phyloP scores from a whole-genome alignment of 2,113 vertebrate genomes.

The Diadophis punctatus region DNA sequence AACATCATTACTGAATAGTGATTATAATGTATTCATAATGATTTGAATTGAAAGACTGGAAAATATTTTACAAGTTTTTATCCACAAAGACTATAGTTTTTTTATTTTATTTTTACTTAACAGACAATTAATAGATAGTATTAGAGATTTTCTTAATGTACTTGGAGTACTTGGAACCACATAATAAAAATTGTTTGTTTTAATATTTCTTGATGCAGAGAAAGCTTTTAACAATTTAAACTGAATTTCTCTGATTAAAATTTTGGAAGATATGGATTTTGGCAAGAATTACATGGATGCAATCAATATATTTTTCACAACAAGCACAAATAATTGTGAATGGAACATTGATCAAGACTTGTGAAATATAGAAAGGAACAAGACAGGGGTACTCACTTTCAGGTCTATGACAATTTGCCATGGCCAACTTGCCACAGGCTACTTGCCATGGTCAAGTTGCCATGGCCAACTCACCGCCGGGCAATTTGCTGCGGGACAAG shows the following conservation, averaged over 20 bases:
- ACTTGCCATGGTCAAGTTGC: no score
- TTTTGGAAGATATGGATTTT: background rate
- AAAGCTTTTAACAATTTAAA: background rate
- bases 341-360: background rate
- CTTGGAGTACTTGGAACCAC: background rate
- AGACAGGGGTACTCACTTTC: background rate
- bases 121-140: background rate
- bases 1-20: background rate
- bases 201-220: background rate
- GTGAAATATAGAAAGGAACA: background rate
- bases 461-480: no score
- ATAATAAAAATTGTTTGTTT: background rate
- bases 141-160: background rate
- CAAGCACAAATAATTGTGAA: background rate
- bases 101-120: background rate
- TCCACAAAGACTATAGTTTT: background rate
- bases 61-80: background rate
- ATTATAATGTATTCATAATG: background rate
- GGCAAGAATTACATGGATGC: background rate
- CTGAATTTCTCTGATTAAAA: background rate
- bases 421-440: background rate
- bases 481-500: no score
- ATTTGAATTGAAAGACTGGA: background rate
- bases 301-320: background rate
- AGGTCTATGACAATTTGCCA: background rate